These are phyloP conservation scores for Rafetus swinhoei DNA, from an alignment of 2,113 vertebrate genomes.

Conservation along the genomic window DNA sequence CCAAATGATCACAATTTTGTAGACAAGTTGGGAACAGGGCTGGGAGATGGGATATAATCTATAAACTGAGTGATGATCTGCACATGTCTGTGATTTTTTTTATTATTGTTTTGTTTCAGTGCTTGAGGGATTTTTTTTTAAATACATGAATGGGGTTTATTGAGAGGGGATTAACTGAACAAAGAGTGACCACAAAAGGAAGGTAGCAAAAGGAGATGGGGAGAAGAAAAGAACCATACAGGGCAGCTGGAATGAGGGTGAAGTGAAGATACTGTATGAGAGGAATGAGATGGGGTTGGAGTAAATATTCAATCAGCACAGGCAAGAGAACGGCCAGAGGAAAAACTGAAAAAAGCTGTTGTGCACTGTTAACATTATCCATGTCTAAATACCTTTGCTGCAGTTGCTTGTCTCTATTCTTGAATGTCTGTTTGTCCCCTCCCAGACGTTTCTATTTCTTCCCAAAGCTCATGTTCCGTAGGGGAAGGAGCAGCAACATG, in stretches of 20 bases:
- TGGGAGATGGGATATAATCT: neutral
- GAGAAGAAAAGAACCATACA: neutral
- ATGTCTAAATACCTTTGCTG: neutral
- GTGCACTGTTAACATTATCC: neutral
- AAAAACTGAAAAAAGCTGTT: neutral
- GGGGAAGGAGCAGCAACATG: neutral
- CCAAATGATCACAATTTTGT: neutral
- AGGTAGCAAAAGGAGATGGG: neutral
- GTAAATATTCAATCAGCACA: neutral
- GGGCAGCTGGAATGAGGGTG: neutral
- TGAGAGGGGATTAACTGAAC: no score
- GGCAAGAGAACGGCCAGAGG: neutral
- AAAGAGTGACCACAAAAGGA: neutral
- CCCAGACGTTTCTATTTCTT: neutral
- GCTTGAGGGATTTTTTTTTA: neutral
- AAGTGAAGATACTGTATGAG: neutral
- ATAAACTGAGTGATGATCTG: neutral
- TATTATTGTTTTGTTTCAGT: neutral
- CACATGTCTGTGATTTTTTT: neutral
- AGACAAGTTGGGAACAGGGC: neutral
- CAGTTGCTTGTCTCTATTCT: neutral
- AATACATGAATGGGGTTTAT: no score
- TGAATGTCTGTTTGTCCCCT: neutral
- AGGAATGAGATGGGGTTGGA: neutral
- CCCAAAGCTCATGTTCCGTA: neutral